Conservation (phyloP, 1,140 invertebrate genomes). For the Vanessa tameamea region DNA sequence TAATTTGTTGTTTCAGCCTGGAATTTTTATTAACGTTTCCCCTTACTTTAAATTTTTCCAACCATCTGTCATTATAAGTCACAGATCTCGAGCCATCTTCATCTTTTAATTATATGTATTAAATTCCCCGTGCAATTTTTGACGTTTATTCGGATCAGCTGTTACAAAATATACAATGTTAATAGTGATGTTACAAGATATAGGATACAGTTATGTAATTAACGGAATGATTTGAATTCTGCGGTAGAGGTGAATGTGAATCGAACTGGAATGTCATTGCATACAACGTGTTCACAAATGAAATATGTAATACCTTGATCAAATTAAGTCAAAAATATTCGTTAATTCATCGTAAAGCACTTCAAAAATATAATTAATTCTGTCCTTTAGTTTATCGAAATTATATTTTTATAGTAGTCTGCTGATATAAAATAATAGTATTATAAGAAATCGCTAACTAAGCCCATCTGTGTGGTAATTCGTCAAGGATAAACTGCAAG, state of each 20-base stretch:
- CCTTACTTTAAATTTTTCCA: conserved; percentile 66
- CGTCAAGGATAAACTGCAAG: conserved; percentile 37
- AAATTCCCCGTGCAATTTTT: conserved; percentile 19
- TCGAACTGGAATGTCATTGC: conserved; percentile 25
- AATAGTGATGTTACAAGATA: no score
- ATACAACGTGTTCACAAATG: not conserved
- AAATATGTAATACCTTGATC: no score
- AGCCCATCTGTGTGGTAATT: conserved; percentile 9
- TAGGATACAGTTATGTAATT: conserved; percentile 10
- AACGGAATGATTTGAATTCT: conserved; percentile 39
- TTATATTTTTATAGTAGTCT: no score
- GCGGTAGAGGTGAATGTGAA: conserved; percentile 35
- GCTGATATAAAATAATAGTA: not conserved
- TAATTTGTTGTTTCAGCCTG: conserved; percentile 80
- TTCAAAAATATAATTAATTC: no score
- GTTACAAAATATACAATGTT: conserved; percentile 1
- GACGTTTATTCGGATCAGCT: not conserved
- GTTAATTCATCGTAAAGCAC: no score
- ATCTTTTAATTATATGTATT: conserved; percentile 38
- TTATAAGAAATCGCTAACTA: not conserved
- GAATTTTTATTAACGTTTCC: conserved; percentile 80
- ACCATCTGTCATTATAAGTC: conserved; percentile 54
- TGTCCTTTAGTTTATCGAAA: no score
- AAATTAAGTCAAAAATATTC: no score
- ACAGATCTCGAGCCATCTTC: conserved; percentile 55